Evolutionary conservation across 2,113 vertebrate genomes (phyloP), one percentile per base, ranked within the genome.

Genomic region (Trochalopteron elliotii): DNA sequence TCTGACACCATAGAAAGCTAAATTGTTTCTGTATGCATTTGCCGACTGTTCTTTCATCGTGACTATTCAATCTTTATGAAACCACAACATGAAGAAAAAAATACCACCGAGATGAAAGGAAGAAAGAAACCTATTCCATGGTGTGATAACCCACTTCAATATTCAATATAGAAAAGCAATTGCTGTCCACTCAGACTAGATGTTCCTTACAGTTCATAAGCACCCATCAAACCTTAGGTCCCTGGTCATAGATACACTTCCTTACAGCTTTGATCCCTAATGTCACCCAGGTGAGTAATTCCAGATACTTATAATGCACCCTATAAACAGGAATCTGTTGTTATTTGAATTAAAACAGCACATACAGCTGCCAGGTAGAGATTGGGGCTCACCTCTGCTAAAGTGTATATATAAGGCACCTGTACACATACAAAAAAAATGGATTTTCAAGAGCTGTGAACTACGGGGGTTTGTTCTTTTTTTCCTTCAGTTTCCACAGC

Each of bases 181-280:
- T 94, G 93, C 87, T 93, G 35, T 61, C 70, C 74, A 83, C 74
- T 49, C 61, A 61, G 61, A 95, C 89, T 87, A 96, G 89, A 93
- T 94, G 81, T 79, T 87, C 69, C 81, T 87, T 69, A 61, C 42
- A 90, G 78, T 70, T 96, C 87, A 76, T 76, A 93, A 87, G 87
- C 65, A 85, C 65, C 61, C 67, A 77, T 83, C 91, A 93, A 87
- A 93, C 2, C 0, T 70, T 33, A 76, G 69, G 57, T 90, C 50
- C 33, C 35, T 52, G 52, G 63, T 76, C 77, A 63, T 57, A 56
- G 16, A 55, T 35, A 30, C 42, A 45, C 9, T 90, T 85, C 52
- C 74, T 53, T 57, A 50, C 21, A 65, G 78, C 93, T 95, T 94
- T 96, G 78, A 97, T 97, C 93, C 93, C 61, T 85, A 69, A 87